Conservation (phyloP, 2,888 invertebrate genomes). For the Selenia dentaria region DNA sequence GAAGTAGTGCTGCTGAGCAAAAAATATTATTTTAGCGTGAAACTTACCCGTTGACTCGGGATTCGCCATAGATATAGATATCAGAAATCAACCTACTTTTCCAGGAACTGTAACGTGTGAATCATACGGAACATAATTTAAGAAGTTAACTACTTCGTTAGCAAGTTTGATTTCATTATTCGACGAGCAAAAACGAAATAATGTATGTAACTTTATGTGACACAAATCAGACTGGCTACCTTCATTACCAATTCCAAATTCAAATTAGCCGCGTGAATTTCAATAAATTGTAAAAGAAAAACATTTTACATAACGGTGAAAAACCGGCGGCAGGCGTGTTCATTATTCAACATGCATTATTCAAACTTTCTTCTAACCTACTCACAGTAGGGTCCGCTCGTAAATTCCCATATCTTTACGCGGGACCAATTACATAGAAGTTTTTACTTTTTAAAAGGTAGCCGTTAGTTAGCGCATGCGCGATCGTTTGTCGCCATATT, state of each 20-base stretch:
- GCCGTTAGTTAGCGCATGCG: constrained; percentile 54
- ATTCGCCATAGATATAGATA: no score
- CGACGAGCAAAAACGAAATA: constrained; percentile 24
- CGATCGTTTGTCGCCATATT: constrained; percentile 65
- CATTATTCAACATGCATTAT: constrained; percentile 48
- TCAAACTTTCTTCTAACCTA: constrained; percentile 49
- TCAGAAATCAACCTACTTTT: no score
- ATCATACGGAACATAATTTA: no score
- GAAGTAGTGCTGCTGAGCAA: no score
- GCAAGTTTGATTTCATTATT: not conserved
- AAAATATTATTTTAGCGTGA: no score
- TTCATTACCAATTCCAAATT: constrained; percentile 37
- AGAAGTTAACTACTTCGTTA: no score
- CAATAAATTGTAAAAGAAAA: constrained; percentile 28
- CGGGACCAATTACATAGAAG: constrained; percentile 57
- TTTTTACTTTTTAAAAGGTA: constrained; percentile 60
- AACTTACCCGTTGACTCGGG: no score
- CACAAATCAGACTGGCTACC: constrained; percentile 11
- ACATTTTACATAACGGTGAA: constrained; percentile 30
- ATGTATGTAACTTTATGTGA: not conserved
- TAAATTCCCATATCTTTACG: constrained; percentile 59
- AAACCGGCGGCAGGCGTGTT: constrained; percentile 27
- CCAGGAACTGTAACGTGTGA: no score
- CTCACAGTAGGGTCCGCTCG: constrained; percentile 38
- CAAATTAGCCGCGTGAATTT: constrained; percentile 25